Evolutionary conservation across 2,888 invertebrate genomes (phyloP).

Genomic region (Euplexia lucipara): DNA sequence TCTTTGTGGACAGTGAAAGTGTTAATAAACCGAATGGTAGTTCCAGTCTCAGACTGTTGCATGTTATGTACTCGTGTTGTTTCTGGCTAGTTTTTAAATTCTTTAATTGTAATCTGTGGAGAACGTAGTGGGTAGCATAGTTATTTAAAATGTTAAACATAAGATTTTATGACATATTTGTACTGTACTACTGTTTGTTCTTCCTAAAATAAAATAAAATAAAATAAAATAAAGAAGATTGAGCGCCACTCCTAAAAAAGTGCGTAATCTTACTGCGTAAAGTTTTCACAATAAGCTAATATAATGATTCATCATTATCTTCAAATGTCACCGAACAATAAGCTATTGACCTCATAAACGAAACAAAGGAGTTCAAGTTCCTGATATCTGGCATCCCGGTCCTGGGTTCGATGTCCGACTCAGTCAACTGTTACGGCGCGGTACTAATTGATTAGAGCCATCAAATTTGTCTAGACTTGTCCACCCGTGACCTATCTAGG

Average conservation of each 20-base stretch:
- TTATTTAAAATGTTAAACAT: too few species aligned
- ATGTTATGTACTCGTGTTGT: too few species aligned
- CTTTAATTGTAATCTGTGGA: too few species aligned
- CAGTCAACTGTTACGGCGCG: constrained; percentile 77
- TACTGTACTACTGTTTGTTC: too few species aligned
- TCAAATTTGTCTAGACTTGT: constrained; percentile 78
- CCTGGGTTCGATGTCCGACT: constrained; percentile 79
- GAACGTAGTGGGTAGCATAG: too few species aligned
- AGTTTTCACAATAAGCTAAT: constrained; percentile 50
- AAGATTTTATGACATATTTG: too few species aligned
- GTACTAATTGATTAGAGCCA: constrained; percentile 81
- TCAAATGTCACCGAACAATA: constrained; percentile 58
- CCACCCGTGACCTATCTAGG: constrained; percentile 81
- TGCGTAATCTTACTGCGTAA: constrained; percentile 28
- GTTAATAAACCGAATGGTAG: too few species aligned
- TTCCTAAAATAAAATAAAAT: too few species aligned
- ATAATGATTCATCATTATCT: constrained; percentile 44
- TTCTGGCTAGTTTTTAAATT: too few species aligned
- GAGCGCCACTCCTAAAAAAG: constrained; percentile 17
- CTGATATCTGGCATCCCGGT: constrained; percentile 64
- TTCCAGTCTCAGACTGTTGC: too few species aligned
- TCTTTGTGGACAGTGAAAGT: too few species aligned
- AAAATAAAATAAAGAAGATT: neutral
- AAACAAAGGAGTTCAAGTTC: constrained; percentile 71
- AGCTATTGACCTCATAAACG: constrained; percentile 69